A percentile compares a stretch with the other conserved stretches of the same genome.
phyloP scores from a whole-genome alignment of 2,888 invertebrate species.

The Athripsodes cinereus region DNA sequence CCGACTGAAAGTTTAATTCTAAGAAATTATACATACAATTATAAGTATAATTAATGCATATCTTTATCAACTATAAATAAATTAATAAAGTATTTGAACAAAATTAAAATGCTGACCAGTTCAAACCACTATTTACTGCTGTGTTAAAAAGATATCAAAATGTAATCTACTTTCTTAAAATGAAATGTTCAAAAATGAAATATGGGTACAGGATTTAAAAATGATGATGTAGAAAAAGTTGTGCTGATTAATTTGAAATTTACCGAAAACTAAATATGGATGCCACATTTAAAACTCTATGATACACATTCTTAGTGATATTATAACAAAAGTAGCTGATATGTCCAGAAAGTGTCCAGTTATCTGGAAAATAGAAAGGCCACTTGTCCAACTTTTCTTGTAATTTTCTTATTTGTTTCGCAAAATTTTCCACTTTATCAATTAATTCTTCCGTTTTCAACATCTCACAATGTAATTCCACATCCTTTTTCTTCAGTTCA shows the following conservation, averaged over 20 bases:
- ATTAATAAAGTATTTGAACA: too few relatives aligned
- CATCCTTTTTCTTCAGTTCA: conserved; percentile 11
- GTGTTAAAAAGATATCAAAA: too few relatives aligned
- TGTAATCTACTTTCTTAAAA: too few relatives aligned
- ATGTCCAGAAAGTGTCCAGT: not conserved
- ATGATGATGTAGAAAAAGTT: too few relatives aligned
- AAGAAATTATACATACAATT: too few relatives aligned
- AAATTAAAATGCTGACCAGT: too few relatives aligned
- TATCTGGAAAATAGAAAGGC: conserved; percentile 16
- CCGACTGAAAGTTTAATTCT: too few relatives aligned
- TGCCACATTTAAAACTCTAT: not conserved
- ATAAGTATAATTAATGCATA: too few relatives aligned
- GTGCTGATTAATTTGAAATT: not conserved
- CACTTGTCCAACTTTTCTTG: conserved; percentile 21
- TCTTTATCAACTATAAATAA: too few relatives aligned
- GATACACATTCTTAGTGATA: not conserved
- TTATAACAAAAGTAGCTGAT: not conserved
- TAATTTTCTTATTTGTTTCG: conserved; percentile 8
- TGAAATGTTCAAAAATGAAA: too few relatives aligned
- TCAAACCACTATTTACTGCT: too few relatives aligned
- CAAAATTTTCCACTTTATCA: conserved; percentile 16
- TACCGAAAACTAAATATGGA: not conserved
- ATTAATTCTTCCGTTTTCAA: conserved; percentile 10
- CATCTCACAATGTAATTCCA: conserved; percentile 17
- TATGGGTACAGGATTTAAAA: too few relatives aligned